phyloP scores from a whole-genome alignment of 2,888 invertebrate species.

The Cistogaster globosa region DNA sequence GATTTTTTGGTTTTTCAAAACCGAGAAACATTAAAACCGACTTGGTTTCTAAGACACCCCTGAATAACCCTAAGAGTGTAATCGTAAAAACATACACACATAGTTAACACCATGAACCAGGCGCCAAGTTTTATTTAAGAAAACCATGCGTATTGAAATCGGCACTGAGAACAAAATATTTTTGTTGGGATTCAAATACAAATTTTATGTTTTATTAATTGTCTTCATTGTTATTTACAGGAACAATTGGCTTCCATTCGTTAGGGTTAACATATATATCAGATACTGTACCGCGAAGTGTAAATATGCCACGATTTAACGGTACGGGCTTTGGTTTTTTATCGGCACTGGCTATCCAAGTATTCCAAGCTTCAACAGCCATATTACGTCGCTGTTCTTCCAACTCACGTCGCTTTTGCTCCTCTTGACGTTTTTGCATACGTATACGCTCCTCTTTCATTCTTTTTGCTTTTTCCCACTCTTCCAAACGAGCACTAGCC shows the following conservation, averaged over 20 bases:
- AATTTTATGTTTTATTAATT: slow-evolving; percentile 18
- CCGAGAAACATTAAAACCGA: no score
- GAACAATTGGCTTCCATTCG: slow-evolving; percentile 75
- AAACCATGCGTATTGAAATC: no score
- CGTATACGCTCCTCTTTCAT: slow-evolving; percentile 74
- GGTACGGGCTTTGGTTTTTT: slow-evolving; percentile 82
- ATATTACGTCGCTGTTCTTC: slow-evolving; percentile 74
- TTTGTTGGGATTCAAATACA: neutral
- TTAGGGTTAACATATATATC: slow-evolving; percentile 80
- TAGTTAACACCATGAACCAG: no score
- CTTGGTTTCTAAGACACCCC: no score
- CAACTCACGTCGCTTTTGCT: slow-evolving; percentile 71
- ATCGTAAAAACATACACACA: no score
- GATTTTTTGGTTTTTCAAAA: no score
- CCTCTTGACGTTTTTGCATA: slow-evolving; percentile 71
- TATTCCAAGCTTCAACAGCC: slow-evolving; percentile 77
- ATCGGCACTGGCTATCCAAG: slow-evolving; percentile 78
- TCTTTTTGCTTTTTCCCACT: slow-evolving; percentile 75
- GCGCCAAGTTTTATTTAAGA: no score
- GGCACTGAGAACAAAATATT: no score
- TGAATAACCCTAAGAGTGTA: no score
- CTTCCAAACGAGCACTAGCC: slow-evolving; percentile 72
- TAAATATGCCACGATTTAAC: slow-evolving; percentile 80
- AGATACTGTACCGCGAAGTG: slow-evolving; percentile 80
- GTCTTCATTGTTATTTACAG: slow-evolving; percentile 50